Conservation (phyloP, 2,797 vertebrate genomes). For the Fistularia tabacaria region DNA sequence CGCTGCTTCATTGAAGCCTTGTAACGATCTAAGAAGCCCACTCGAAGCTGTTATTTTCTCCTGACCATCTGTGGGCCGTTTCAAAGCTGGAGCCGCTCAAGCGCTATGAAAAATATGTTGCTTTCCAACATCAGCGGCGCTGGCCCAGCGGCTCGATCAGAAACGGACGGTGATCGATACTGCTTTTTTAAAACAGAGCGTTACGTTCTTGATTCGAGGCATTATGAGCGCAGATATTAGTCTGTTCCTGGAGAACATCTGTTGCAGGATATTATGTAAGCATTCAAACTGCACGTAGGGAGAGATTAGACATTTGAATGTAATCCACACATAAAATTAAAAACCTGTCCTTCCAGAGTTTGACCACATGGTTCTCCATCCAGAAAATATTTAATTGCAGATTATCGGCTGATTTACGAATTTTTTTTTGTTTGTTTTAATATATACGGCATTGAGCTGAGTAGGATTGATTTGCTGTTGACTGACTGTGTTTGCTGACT, state of each 20-base stretch:
- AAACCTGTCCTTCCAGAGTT: constrained; percentile 19
- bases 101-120: no score
- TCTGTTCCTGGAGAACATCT: constrained; percentile 46
- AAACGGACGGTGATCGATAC: no score
- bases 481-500: no score
- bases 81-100: no score
- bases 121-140: no score
- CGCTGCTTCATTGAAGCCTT: not conserved
- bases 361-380: constrained; percentile 5
- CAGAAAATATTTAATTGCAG: constrained; percentile 5
- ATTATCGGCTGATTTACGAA: not conserved
- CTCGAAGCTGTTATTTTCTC: no score
- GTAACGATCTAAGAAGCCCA: constrained; percentile 1
- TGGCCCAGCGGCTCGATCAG: no score
- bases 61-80: no score
- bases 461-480: no score
- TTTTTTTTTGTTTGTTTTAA: no score
- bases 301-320: constrained; percentile 38
- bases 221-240: constrained; percentile 18
- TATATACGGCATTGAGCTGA: no score
- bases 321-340: constrained; percentile 47
- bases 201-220: not conserved
- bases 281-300: constrained; percentile 27
- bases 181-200: not conserved
- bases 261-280: constrained; percentile 47